Evolutionary conservation across 1,140 invertebrate species (phyloP).

Genomic region (Trachymyrmex septentrionalis): DNA sequence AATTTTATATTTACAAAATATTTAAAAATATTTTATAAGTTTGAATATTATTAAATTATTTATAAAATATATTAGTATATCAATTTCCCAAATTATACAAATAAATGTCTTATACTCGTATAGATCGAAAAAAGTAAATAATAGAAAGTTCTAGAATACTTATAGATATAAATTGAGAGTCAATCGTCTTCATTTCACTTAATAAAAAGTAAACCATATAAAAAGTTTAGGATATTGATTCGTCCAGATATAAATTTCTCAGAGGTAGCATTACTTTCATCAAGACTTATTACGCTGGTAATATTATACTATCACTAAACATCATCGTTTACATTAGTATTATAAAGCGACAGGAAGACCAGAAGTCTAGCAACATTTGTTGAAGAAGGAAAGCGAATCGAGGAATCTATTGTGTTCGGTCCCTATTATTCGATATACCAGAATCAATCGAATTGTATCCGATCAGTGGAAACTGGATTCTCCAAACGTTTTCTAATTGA

Average conservation of each 20-base stretch:
- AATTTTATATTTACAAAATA: not conserved
- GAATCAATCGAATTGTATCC: conserved; percentile 21
- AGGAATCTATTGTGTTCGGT: conserved; percentile 5
- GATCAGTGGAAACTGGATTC: conserved; percentile 22
- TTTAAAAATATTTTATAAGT: not conserved
- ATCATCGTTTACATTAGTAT: not conserved
- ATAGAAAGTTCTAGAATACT: not conserved
- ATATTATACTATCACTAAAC: not conserved
- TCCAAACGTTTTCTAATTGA: conserved; percentile 37
- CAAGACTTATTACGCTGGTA: not conserved
- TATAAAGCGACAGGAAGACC: conserved; percentile 2
- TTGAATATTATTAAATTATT: not conserved
- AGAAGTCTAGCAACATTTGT: conserved; percentile 15
- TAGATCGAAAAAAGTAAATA: not conserved
- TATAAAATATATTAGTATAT: not conserved
- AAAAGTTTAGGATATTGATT: not conserved
- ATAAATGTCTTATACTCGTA: not conserved
- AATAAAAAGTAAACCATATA: not conserved
- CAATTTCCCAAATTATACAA: not conserved
- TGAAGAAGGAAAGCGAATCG: conserved; percentile 19
- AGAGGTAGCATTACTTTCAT: not conserved
- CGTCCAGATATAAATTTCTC: not conserved
- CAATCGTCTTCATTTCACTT: not conserved
- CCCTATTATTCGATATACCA: conserved; percentile 13
- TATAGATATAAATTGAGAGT: not conserved